Base-by-base conservation (phyloP, 2,113 vertebrate species). In the Geothlypis trichas region DNA sequence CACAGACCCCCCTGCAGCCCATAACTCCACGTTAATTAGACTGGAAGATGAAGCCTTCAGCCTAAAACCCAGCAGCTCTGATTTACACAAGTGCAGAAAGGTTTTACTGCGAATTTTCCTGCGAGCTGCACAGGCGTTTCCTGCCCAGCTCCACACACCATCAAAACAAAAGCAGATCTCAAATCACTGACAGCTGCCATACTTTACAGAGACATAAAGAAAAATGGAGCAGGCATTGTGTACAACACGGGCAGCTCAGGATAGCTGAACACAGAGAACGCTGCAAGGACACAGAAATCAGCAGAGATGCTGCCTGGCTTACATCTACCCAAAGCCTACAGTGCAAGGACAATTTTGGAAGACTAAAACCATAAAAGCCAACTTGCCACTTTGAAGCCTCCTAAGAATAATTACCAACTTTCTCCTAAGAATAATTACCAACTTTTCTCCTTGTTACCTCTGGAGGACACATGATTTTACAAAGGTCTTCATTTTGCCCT, bases 121-220 rank as follows among this genome's bases (percentile, higher is more conserved):
- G 35, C 6, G 44, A 63, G 30, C 80, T 42, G 76, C 73, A 81
- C 69, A 86, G 58, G 72, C n/a, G 1, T 68, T 87, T 93, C 73
- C 92, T 65, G 44, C 73, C 76, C 73, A 79, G 61, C 73, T 81
- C 77, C 85, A 71, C 37, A 74, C 26, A 63, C 42, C 77, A 66
- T 65, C 79, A 68, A 89, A 95, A 84, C 47, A 92, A 78, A 89
- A 92, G 74, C 57, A 90, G 76, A 71, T 74, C 62, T 94, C 86
- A 66, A 26, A 72, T 72, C 95, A 87, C 66, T 84, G 93, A 81
- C 82, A 89, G 80, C 67, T 84, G 66, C 86, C 80, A 62, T 71
- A 67, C 68, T 94, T 93, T 52, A 87, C 76, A 87, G 37, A 89
- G 54, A 72, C 61, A 93, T 66, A 77, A 90, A 79, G 84, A 86